These are phyloP conservation scores for Lagopus leucura DNA, from an alignment of 2,113 vertebrate genomes.

Conservation along the genomic window DNA sequence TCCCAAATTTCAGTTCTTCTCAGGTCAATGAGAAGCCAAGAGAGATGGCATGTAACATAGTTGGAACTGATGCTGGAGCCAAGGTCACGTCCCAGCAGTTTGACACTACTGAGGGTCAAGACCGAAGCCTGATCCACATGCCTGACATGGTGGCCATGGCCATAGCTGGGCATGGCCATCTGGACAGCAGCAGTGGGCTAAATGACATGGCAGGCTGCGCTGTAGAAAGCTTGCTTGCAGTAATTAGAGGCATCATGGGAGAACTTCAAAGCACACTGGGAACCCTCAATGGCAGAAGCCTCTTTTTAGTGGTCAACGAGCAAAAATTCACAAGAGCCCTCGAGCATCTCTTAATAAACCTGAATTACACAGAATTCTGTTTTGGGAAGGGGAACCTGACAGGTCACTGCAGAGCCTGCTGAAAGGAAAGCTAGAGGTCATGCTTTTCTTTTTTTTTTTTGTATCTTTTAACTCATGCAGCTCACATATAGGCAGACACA, in stretches of 20 bases:
- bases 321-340: background rate
- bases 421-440: background rate
- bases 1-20: background rate
- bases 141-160: background rate
- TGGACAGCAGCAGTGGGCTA: background rate
- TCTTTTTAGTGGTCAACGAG: background rate
- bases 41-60: background rate
- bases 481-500: background rate
- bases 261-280: background rate
- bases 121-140: accelerated
- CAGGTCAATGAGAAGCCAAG: background rate
- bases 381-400: background rate
- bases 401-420: background rate
- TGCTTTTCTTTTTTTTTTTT: background rate
- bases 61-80: background rate
- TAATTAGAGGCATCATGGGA: slow-evolving; percentile 33
- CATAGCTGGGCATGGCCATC: slow-evolving; percentile 21
- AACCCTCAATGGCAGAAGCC: background rate
- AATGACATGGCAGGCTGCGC: slow-evolving; percentile 16
- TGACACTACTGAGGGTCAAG: background rate
- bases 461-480: background rate
- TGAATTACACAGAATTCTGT: background rate
- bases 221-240: slow-evolving; percentile 35
- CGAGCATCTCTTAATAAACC: slow-evolving; percentile 1
- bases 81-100: background rate